These are phyloP conservation scores for Nesometra sesokonis DNA, from an alignment of 35 echinoderm and acorn worm species.

Conservation along the genomic window DNA sequence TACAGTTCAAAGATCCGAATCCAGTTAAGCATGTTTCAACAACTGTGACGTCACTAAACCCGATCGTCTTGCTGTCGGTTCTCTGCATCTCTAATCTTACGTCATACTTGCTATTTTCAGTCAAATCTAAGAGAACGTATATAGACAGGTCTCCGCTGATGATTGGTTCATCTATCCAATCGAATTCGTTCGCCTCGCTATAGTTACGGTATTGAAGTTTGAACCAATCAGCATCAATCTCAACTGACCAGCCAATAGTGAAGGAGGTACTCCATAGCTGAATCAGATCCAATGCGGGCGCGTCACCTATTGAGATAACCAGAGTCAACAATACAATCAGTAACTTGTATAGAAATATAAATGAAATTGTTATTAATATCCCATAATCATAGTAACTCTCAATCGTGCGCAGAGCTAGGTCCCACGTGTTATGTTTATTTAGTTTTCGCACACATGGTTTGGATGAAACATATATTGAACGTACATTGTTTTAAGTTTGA, in stretches of 20 bases:
- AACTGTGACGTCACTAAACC: background rate
- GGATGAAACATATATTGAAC: too few species aligned
- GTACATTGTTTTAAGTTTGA: too few species aligned
- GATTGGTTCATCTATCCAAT: conserved; percentile 18
- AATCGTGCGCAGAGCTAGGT: too few species aligned
- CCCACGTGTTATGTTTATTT: too few species aligned
- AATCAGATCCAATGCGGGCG: conserved; percentile 24
- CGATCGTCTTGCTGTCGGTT: conserved; percentile 21
- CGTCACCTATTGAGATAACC: conserved; percentile 33
- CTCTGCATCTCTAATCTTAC: conserved; percentile 53
- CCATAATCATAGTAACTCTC: too few species aligned
- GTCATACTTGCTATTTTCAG: conserved; percentile 42
- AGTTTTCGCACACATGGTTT: too few species aligned
- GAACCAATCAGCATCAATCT: conserved; percentile 70
- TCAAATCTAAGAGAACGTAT: conserved; percentile 52
- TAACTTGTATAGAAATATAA: background rate
- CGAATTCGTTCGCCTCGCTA: background rate
- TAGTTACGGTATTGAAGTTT: conserved; percentile 30
- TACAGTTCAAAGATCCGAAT: conserved; percentile 59
- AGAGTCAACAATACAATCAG: background rate
- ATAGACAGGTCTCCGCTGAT: conserved; percentile 48
- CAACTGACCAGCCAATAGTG: conserved; percentile 61
- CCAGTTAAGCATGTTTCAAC: conserved; percentile 46
- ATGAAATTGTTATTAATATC: too few species aligned
- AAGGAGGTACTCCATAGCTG: conserved; percentile 73